phyloP scores from a whole-genome alignment of 1,140 invertebrate genomes.

The Liolophura sinensis region DNA sequence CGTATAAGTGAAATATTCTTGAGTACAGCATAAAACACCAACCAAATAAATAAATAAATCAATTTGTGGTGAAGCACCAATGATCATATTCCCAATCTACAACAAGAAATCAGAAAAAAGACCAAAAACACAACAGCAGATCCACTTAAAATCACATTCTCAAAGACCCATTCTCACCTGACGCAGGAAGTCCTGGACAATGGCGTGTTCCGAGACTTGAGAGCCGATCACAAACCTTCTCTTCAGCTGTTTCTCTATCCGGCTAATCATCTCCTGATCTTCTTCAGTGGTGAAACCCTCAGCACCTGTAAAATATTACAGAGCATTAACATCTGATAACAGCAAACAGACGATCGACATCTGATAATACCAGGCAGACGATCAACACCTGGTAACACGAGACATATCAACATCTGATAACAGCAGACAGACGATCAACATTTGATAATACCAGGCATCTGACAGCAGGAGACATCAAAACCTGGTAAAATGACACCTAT shows the following conservation, averaged over 20 bases:
- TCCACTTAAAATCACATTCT: too few relatives aligned
- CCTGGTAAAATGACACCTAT: too few relatives aligned
- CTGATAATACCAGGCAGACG: neutral
- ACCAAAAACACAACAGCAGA: neutral
- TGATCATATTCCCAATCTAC: too few relatives aligned
- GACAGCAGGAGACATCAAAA: too few relatives aligned
- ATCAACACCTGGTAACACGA: neutral
- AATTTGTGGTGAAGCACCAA: too few relatives aligned
- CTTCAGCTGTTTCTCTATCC: conserved; percentile 95
- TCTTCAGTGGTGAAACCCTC: conserved; percentile 97
- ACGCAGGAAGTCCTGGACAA: conserved; percentile 90
- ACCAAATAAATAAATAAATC: too few relatives aligned
- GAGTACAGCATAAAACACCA: too few relatives aligned
- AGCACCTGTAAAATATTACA: conserved; percentile 70
- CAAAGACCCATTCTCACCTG: conserved; percentile 64
- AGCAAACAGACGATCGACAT: too few relatives aligned
- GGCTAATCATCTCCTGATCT: conserved; percentile 85
- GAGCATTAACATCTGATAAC: neutral
- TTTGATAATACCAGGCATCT: too few relatives aligned
- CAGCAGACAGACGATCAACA: too few relatives aligned
- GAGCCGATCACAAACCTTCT: conserved; percentile 92
- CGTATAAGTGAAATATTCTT: too few relatives aligned
- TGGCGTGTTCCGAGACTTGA: conserved; percentile 92
- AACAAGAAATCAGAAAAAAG: neutral
- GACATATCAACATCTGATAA: too few relatives aligned